Conservation (phyloP, 2,113 vertebrate genomes). For the Campylomormyrus numenius region DNA sequence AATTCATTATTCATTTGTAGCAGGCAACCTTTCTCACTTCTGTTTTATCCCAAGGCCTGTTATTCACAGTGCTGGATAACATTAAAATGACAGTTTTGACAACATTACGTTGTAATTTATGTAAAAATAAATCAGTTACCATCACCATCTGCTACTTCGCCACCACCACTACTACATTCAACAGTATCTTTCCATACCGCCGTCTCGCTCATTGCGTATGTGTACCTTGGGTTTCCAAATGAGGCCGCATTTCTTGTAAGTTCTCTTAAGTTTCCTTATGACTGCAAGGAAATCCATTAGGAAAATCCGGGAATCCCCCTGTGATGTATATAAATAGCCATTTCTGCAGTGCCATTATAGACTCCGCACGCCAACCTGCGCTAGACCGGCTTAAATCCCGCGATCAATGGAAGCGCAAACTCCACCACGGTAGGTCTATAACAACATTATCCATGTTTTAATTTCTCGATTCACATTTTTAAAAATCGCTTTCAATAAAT, state of each 20-base stretch:
- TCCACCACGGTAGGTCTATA: conserved; percentile 1
- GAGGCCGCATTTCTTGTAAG: conserved; percentile 30
- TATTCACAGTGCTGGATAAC: not conserved
- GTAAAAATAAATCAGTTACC: not conserved
- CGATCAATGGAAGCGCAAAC: not conserved
- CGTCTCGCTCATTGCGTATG: not conserved
- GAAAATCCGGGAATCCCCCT: conserved; percentile 30
- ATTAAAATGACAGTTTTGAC: not conserved
- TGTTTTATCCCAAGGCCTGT: not conserved
- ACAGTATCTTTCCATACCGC: not conserved
- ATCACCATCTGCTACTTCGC: not conserved
- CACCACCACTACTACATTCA: not conserved
- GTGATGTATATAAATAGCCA: conserved; percentile 25
- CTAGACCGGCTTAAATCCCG: not conserved
- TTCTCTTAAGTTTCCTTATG: conserved; percentile 30
- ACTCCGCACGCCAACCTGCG: not conserved
- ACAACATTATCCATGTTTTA: not conserved
- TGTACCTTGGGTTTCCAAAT: conserved; percentile 32
- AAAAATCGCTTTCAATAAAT: not conserved
- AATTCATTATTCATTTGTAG: not conserved
- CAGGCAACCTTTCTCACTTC: not conserved
- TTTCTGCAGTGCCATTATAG: not conserved
- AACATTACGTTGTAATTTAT: not conserved
- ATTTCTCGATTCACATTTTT: not conserved
- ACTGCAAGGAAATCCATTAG: conserved; percentile 22